Conservation (phyloP, 1,140 invertebrate species). For the Latrodectus geometricus region DNA sequence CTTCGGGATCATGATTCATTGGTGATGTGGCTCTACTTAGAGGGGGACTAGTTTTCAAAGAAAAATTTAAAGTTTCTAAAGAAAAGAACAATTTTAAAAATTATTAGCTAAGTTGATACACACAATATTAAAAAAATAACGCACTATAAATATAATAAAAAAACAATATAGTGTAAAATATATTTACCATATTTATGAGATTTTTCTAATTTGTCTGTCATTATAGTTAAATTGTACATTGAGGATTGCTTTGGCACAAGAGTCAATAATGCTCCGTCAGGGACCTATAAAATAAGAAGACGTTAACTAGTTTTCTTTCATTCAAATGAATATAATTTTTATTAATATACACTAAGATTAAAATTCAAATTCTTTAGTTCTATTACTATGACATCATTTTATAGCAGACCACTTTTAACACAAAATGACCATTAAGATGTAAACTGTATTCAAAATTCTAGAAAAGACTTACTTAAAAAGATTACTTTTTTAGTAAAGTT, state of each 20-base stretch:
- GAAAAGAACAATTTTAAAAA: neutral
- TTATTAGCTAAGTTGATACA: neutral
- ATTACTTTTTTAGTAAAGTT: too few species aligned
- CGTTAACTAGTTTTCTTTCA: too few species aligned
- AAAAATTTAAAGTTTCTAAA: conserved; percentile 61
- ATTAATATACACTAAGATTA: too few species aligned
- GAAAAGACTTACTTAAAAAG: too few species aligned
- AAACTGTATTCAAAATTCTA: too few species aligned
- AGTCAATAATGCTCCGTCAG: conserved; percentile 93
- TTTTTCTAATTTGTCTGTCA: conserved; percentile 80
- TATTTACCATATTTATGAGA: conserved; percentile 78
- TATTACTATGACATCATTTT: too few species aligned
- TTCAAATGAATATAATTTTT: too few species aligned
- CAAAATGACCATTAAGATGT: too few species aligned
- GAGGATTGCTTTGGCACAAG: conserved; percentile 95
- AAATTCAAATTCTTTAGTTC: too few species aligned
- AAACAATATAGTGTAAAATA: neutral
- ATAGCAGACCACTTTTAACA: too few species aligned
- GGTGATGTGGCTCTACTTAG: conserved; percentile 87
- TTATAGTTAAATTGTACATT: conserved; percentile 94
- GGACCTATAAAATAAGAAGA: conserved; percentile 71
- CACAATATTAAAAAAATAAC: neutral
- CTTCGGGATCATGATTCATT: conserved; percentile 86
- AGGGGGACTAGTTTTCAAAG: conserved; percentile 74
- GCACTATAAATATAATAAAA: neutral